Evolutionary conservation across 2,888 invertebrate species (phyloP).

Genomic region (Sussaba pulchella): DNA sequence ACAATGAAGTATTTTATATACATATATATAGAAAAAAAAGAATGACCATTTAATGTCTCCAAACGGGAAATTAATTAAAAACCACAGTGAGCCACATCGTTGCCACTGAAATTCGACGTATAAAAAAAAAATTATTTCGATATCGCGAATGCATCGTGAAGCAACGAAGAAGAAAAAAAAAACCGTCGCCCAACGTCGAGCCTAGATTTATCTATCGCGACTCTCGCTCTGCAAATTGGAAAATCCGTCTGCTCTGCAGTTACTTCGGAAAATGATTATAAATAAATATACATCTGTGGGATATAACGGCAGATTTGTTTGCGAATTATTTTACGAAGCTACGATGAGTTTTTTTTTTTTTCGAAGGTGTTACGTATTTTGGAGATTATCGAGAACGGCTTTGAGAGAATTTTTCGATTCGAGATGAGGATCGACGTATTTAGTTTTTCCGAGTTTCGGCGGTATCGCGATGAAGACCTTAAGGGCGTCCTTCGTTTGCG

Average conservation of each 20-base stretch:
- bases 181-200: not conserved
- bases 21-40: conserved; percentile 39
- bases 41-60: conserved; percentile 53
- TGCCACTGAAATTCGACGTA: conserved; percentile 43
- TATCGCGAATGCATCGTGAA: conserved; percentile 24
- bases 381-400: conserved; percentile 73
- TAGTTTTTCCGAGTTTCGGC: conserved; percentile 74
- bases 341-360: conserved; percentile 18
- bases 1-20: conserved; percentile 61
- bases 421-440: conserved; percentile 77
- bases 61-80: conserved; percentile 16
- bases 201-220: conserved; percentile 11
- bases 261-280: conserved; percentile 50
- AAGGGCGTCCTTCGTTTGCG: conserved; percentile 85
- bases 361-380: conserved; percentile 72
- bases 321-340: not conserved
- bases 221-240: conserved; percentile 13
- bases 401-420: conserved; percentile 79
- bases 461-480: conserved; percentile 85
- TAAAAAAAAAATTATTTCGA: conserved; percentile 22
- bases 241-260: conserved; percentile 40
- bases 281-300: conserved; percentile 68
- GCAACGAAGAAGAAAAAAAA: conserved; percentile 13
- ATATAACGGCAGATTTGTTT: conserved; percentile 55
- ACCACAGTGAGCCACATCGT: conserved; percentile 4